Base-by-base conservation (phyloP, 2,113 vertebrate genomes). In the Proterorhinus semilunaris region DNA sequence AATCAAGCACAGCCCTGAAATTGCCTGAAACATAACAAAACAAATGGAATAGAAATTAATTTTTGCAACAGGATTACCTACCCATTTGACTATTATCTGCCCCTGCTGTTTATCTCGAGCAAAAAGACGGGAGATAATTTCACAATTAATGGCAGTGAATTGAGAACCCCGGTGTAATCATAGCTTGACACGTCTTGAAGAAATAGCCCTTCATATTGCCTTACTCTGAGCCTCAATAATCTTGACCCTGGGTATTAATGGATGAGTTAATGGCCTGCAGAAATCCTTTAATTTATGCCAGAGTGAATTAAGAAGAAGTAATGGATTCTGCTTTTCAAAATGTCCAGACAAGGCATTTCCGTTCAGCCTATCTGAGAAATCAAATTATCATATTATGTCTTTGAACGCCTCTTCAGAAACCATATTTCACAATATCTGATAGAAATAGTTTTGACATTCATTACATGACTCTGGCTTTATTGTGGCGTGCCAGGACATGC, bases 231-330 rank as follows among this genome's bases (percentile, higher is more conserved):
- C 91, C 92, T 93, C 88, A 91, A 90, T 92, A 88, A 91, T 92
- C 91, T 89, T 92, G 92, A 93, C 91, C 91, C 86, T 79, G 75
- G 79, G 83, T 92, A 93, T 92, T 92, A 93, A 93, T 91, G 90
- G 91, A 90, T 86, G 88, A 88, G 89, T 92, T 93, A 93, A 94
- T 92, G 90, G 90, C 90, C 90, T 90, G 91, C 87, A 90, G 90
- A 91, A 91, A 91, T 91, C 85, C 87, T 92, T 91, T 93, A 91
- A 93, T 93, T 92, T 93, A 92, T 93, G 91, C 91, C 87, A 90
- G 88, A 87, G 68, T 90, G 91, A 93, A 93, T 93, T 93, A 92
- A 91, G 88, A 89, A 89, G 74, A 93, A 90, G 87, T 93, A 92
- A 94, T 93, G 91, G 91, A 92, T 93, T 92, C 91, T 87, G 88